These are phyloP conservation scores for Sander vitreus DNA, from an alignment of 2,113 vertebrate species.

Conservation along the genomic window DNA sequence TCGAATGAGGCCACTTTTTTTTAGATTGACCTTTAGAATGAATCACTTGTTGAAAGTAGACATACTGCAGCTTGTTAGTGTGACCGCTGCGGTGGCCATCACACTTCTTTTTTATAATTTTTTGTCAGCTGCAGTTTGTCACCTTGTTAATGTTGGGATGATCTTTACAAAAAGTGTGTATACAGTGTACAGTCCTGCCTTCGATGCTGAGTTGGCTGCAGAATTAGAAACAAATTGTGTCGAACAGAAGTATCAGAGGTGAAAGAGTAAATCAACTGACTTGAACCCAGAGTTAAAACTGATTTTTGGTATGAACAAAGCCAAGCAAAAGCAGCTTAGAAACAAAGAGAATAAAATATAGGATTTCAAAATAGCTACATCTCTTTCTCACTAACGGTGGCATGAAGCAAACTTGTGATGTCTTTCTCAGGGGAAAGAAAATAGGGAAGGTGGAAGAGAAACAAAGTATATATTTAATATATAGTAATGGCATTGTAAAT, in stretches of 20 bases:
- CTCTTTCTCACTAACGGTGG: background rate
- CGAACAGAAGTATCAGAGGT: conserved; percentile 17
- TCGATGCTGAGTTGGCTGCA: conserved; percentile 40
- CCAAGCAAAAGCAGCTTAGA: background rate
- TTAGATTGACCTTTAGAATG: conserved; percentile 7
- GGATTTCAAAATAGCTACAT: background rate
- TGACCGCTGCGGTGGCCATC: background rate
- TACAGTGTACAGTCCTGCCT: background rate
- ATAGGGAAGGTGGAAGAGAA: background rate
- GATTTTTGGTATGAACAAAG: background rate
- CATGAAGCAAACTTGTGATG: background rate
- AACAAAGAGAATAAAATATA: background rate
- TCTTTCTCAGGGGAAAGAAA: background rate
- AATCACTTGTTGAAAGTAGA: conserved; percentile 32
- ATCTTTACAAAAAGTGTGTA: conserved; percentile 69
- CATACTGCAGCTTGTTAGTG: background rate
- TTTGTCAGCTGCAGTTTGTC: conserved; percentile 11
- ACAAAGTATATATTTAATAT: background rate
- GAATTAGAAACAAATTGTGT: conserved; percentile 38
- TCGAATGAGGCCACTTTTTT: background rate
- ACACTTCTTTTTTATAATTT: conserved; percentile 7
- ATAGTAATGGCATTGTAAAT: background rate
- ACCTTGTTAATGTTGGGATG: conserved; percentile 70
- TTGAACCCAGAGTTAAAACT: conserved; percentile 5
- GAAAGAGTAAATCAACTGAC: conserved; percentile 21